Evolutionary conservation across 2,888 invertebrate genomes (phyloP).

Genomic region (Steinernema scapterisci): DNA sequence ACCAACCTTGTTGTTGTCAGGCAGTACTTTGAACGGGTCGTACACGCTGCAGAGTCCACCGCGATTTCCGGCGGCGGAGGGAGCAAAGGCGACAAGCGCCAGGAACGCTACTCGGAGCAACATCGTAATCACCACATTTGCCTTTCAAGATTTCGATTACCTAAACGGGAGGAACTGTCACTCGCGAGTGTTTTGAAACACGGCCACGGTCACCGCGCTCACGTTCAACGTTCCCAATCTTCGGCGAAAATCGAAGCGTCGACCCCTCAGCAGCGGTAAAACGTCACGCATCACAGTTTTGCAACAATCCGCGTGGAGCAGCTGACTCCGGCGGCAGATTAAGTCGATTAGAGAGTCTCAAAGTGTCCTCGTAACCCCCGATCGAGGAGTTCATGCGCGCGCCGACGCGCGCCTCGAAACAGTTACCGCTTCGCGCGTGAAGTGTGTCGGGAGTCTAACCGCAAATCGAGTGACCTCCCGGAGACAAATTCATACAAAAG

Average conservation of each 20-base stretch:
- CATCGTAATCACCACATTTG: conserved; percentile 30
- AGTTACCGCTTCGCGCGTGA: neutral
- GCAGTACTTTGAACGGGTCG: conserved; percentile 65
- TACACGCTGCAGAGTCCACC: conserved; percentile 56
- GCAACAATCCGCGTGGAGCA: conserved; percentile 7
- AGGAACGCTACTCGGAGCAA: conserved; percentile 24
- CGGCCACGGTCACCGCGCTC: neutral
- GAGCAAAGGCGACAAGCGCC: conserved; percentile 3
- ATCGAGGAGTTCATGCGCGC: neutral
- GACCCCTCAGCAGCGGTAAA: conserved; percentile 19
- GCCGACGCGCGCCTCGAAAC: neutral
- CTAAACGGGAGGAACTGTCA: neutral
- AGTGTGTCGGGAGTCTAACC: conserved; percentile 2
- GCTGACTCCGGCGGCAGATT: conserved; percentile 3
- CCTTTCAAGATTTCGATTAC: conserved; percentile 24
- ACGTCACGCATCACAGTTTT: conserved; percentile 27
- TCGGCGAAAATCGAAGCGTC: neutral
- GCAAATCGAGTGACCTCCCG: neutral
- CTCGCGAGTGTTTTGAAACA: conserved; percentile 4
- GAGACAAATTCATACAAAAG: too few species aligned
- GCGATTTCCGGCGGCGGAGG: neutral
- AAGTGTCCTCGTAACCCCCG: neutral
- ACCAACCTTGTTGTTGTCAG: conserved; percentile 60
- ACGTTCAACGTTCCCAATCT: neutral
- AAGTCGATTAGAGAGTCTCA: conserved; percentile 9